Conservation (phyloP, 2,888 invertebrate genomes). For the Ormyrus pomaceus region DNA sequence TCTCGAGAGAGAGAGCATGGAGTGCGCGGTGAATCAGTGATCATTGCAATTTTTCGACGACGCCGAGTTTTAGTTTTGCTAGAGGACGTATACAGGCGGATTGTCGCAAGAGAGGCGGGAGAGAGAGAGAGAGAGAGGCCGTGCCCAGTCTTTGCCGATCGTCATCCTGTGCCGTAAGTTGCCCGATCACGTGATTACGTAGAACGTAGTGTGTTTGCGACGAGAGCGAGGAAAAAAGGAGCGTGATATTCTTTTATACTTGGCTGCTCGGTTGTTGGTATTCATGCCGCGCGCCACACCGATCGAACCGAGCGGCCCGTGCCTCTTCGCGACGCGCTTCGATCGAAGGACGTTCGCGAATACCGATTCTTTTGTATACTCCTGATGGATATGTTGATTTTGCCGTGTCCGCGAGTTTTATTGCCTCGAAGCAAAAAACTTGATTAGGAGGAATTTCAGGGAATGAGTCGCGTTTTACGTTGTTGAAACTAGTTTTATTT, state of each 20-base stretch:
- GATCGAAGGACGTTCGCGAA: background rate
- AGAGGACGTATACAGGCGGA: background rate
- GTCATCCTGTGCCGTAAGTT: slow-evolving; percentile 11
- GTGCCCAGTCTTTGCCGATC: slow-evolving; percentile 7
- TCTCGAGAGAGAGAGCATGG: no score
- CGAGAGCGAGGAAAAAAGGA: background rate
- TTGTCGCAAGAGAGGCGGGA: background rate
- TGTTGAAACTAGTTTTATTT: no score
- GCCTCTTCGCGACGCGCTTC: background rate
- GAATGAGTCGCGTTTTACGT: no score
- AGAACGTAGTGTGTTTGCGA: background rate
- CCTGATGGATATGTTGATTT: no score
- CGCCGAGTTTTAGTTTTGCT: no score
- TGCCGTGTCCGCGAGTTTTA: no score
- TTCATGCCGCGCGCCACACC: background rate
- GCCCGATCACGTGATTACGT: slow-evolving; percentile 2
- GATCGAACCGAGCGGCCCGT: background rate
- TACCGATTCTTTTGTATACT: no score
- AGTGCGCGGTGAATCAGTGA: no score
- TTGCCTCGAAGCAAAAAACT: no score
- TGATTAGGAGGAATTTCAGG: no score
- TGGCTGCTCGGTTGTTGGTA: background rate
- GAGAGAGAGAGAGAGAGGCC: slow-evolving; percentile 18
- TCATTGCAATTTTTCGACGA: no score
- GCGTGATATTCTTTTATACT: background rate